Percentiles rank a stretch among this genome's conserved stretches.
Conservation (phyloP, 64 coral and sea anemone genomes). For the Porites lutea region DNA sequence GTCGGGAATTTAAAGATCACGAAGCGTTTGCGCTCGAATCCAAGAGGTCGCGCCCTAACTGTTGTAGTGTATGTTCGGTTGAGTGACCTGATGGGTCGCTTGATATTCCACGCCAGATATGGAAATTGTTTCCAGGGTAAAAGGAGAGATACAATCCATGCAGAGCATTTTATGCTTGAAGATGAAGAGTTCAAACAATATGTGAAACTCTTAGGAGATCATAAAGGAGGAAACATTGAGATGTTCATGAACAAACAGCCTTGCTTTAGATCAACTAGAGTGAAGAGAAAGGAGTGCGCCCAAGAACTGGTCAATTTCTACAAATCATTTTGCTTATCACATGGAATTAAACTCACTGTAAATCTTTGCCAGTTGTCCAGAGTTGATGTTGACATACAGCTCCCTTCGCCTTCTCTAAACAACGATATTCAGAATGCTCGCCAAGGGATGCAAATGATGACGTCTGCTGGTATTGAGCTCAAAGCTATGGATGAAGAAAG, state of each 20-base stretch:
- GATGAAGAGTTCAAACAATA: conserved; percentile 29
- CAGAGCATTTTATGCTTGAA: conserved; percentile 30
- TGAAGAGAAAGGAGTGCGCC: conserved; percentile 8
- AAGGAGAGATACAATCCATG: conserved; percentile 6
- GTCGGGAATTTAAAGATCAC: neutral
- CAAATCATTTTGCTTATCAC: neutral
- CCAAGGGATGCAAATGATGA: conserved; percentile 1
- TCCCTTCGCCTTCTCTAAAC: neutral
- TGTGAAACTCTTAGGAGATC: conserved; percentile 6
- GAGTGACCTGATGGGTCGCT: neutral
- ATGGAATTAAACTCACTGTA: conserved; percentile 17
- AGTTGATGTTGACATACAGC: neutral
- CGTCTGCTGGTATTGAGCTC: neutral
- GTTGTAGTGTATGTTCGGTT: conserved; percentile 30
- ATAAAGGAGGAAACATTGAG: conserved; percentile 7
- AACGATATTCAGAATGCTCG: neutral
- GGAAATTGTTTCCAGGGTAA: conserved; percentile 29
- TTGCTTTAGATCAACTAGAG: neutral
- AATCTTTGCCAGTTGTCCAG: conserved; percentile 35
- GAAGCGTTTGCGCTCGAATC: neutral
- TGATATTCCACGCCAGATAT: conserved; percentile 47
- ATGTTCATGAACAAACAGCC: conserved; percentile 53
- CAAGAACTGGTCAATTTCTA: conserved; percentile 21
- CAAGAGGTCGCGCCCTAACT: neutral
- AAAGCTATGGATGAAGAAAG: neutral